Conservation (phyloP, 2,888 invertebrate genomes). For the Euplagia quadripunctaria region DNA sequence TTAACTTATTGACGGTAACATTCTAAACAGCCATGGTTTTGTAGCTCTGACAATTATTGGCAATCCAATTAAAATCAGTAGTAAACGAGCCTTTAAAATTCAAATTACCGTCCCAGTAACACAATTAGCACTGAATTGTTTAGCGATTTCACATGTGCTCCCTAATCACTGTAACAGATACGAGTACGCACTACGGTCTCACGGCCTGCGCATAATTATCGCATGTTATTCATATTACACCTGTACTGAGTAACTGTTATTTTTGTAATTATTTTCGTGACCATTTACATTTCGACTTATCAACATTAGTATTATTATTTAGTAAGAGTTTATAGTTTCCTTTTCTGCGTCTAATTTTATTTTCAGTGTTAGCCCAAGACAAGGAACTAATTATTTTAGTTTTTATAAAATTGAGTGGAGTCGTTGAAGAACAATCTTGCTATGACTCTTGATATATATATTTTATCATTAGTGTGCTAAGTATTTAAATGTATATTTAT, state of each 20-base stretch:
- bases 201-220: slow-evolving; percentile 40
- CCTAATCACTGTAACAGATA: slow-evolving; percentile 51
- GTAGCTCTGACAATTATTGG: slow-evolving; percentile 6
- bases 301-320: neutral
- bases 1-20: neutral
- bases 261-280: slow-evolving; percentile 6
- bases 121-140: slow-evolving; percentile 39
- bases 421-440: neutral
- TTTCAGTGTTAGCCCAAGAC: neutral
- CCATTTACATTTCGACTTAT: slow-evolving; percentile 3
- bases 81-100: slow-evolving; percentile 14
- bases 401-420: neutral
- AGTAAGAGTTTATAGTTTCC: neutral
- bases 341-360: neutral
- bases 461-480: neutral
- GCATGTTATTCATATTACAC: slow-evolving; percentile 47
- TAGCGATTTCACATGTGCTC: slow-evolving; percentile 50
- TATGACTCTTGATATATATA: neutral
- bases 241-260: slow-evolving; percentile 34
- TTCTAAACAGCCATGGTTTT: neutral
- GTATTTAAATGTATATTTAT: neutral
- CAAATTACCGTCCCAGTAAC: slow-evolving; percentile 32
- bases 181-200: slow-evolving; percentile 30
- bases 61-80: slow-evolving; percentile 24
- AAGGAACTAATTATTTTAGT: neutral